Percentiles rank a stretch among this genome's conserved stretches.
Conservation (phyloP, 2,888 invertebrate genomes). For the Mycalesis mineus region DNA sequence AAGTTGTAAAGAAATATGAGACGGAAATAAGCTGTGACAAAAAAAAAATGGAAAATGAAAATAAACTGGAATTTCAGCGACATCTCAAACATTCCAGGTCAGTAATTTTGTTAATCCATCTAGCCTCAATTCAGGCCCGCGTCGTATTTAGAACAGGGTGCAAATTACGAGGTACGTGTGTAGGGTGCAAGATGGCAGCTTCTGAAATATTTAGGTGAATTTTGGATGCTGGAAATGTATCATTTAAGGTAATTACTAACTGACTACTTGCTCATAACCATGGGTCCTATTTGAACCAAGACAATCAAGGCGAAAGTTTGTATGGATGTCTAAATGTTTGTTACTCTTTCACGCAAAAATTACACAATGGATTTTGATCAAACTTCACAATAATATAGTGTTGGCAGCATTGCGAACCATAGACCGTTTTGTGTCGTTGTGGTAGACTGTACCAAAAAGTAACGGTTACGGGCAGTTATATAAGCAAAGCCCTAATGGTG, state of each 20-base stretch:
- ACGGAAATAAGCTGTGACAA: not conserved
- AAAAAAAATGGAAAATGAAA: not conserved
- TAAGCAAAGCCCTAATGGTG: too few relatives aligned
- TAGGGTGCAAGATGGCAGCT: not conserved
- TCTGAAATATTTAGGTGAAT: slow-evolving; percentile 1
- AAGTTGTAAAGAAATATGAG: not conserved
- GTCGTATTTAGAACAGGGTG: slow-evolving; percentile 10
- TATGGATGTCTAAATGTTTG: too few relatives aligned
- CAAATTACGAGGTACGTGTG: slow-evolving; percentile 10
- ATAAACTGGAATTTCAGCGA: slow-evolving; percentile 15
- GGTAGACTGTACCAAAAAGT: too few relatives aligned
- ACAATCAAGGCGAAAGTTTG: too few relatives aligned
- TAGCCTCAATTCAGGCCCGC: slow-evolving; percentile 12
- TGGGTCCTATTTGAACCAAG: not conserved
- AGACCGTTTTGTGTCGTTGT: too few relatives aligned
- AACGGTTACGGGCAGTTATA: too few relatives aligned
- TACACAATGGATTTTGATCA: too few relatives aligned
- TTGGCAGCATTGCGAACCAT: too few relatives aligned
- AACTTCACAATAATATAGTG: too few relatives aligned
- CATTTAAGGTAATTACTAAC: not conserved
- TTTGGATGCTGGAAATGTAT: not conserved
- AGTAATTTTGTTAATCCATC: slow-evolving; percentile 19
- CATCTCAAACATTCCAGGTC: slow-evolving; percentile 7
- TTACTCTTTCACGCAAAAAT: too few relatives aligned
- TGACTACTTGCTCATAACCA: not conserved